These are phyloP conservation scores for Oopsacas minuta DNA, from an alignment of 37 sponge, comb jelly and placozoan species.

Conservation along the genomic window DNA sequence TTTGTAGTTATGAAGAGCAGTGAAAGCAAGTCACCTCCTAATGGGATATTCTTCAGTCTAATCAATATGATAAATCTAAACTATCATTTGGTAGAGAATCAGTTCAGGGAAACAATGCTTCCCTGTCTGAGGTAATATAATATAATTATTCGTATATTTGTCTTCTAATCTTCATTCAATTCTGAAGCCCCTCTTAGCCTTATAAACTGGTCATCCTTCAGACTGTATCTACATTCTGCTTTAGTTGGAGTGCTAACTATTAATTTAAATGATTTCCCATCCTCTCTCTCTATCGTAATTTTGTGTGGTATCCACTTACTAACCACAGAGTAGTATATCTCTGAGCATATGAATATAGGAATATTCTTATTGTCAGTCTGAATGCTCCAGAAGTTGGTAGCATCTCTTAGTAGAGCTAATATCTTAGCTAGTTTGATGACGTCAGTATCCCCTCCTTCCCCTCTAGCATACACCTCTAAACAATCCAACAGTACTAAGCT, in stretches of 20 bases:
- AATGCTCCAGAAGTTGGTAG: not conserved
- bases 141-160: not conserved
- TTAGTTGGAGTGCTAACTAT: not conserved
- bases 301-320: not conserved
- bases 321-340: not conserved
- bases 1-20: constrained; percentile 30
- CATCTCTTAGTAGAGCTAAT: not conserved
- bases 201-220: not conserved
- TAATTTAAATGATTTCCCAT: not conserved
- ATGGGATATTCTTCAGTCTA: constrained; percentile 37
- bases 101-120: constrained; percentile 51
- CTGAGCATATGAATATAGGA: not conserved
- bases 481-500: not conserved
- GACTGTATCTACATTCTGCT: not conserved
- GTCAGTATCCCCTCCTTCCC: not conserved
- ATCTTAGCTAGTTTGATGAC: not conserved
- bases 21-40: constrained; percentile 41
- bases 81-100: constrained; percentile 67
- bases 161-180: not conserved
- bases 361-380: not conserved
- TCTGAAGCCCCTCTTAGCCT: not conserved
- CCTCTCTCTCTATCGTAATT: not conserved
- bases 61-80: constrained; percentile 40
- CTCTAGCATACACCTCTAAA: not conserved
- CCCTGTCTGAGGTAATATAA: constrained; percentile 48